Percentiles rank a stretch among this genome's conserved stretches.
Conservation (phyloP, 2,113 vertebrate genomes). For the Catagonus wagneri region DNA sequence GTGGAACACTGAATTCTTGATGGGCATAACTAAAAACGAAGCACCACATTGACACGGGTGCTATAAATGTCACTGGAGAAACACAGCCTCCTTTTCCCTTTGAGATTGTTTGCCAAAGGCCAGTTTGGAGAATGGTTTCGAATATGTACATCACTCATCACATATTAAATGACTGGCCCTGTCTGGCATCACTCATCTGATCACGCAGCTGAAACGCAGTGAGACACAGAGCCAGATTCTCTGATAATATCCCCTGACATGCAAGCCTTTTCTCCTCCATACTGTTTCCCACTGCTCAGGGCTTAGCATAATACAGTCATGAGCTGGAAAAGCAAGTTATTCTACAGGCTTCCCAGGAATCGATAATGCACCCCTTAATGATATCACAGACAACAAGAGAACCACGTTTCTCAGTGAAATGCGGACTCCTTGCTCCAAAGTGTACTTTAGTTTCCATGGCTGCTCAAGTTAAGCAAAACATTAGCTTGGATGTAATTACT, state of each 20-base stretch:
- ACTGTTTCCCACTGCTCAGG: neutral
- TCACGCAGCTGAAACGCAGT: neutral
- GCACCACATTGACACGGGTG: conserved; percentile 45
- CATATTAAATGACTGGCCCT: neutral
- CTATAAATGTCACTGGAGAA: conserved; percentile 73
- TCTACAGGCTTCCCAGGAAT: conserved; percentile 60
- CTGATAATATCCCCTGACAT: neutral
- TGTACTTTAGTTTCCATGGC: conserved; percentile 69
- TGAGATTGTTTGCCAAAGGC: conserved; percentile 59
- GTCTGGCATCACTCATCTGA: neutral
- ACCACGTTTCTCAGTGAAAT: conserved; percentile 67
- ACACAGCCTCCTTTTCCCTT: conserved; percentile 62
- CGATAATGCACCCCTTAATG: conserved; percentile 71
- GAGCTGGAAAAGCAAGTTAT: conserved; percentile 46
- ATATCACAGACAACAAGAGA: conserved; percentile 49
- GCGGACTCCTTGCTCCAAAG: conserved; percentile 73
- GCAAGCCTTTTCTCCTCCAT: neutral
- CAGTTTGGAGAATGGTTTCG: conserved; percentile 50
- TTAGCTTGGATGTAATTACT: conserved; percentile 59
- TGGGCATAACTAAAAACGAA: conserved; percentile 72
- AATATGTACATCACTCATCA: conserved; percentile 10
- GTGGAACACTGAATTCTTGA: conserved; percentile 72
- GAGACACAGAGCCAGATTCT: conserved; percentile 27
- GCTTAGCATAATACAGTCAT: conserved; percentile 53
- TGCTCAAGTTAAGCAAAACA: conserved; percentile 79